Base-by-base conservation (phyloP, 2,888 invertebrate species). In the Neuroscelio doddi region DNA sequence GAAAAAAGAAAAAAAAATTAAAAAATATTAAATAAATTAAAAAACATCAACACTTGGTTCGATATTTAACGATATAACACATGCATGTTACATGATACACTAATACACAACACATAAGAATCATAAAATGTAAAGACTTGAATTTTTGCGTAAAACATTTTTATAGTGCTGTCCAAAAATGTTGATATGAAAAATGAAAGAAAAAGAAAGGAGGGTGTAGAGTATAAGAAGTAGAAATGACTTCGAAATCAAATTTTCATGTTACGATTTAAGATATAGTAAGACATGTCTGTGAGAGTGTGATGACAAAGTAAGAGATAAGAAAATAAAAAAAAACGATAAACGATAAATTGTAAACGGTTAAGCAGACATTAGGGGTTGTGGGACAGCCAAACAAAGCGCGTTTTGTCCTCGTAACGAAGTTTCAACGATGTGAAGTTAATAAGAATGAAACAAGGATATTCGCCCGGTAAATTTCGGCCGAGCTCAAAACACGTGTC, bases 231-330 rank as follows among this genome's bases (percentile, higher is more conserved):
- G 32, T 52, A 36, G 49, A 69, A 61, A 71, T 70, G 71, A 73
- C 68, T 71, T 77, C 70, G 63, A 68, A 80, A 80, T 82, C 79
- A 81, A 80, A 81, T 75, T 78, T 78, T 77, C 75, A 71, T 74
- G 73, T 72, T 75, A 72, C 71, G 69, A 64, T 63, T 51, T 62
- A 63, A 63, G 71, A 69, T 64, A 46, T n/a, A 69, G 62, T 30
- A 62, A 55, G 50, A 51, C 45, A 21, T 34, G 45, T 51, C 38
- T 51, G 62, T 41, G 42, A 52, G 49, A 53, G 47, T 41, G 56
- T 39, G 51, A 58, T 29, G 63, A 39, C 49, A 46, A 29, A 51
- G 9, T 42, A 15, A 14, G 57, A 67, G 34, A 12, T 53, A 62
- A 67, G 42, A 30, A n/a, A 50, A 32, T 14, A n/a, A 58, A 62